Percentiles rank a stretch among this genome's conserved stretches.
These are phyloP conservation scores for Nasonia giraulti DNA, from an alignment of 1,140 invertebrate genomes.

Conservation along the genomic window DNA sequence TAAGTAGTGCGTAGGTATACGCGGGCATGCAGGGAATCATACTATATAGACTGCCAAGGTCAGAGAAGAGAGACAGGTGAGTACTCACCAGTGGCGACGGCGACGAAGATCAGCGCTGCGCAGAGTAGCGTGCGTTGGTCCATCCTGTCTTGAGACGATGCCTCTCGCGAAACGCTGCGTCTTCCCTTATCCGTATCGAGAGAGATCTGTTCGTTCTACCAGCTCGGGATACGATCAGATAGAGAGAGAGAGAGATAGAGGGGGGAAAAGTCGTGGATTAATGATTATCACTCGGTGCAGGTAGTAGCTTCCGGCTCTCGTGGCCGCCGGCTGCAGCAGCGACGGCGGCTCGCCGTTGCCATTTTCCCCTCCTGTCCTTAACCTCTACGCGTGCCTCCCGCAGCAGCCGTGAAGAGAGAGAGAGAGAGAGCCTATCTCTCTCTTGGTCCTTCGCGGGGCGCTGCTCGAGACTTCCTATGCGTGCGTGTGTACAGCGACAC, in stretches of 20 bases:
- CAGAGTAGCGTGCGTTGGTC: not conserved
- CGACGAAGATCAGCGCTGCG: conserved; percentile 5
- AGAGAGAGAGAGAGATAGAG: conserved; percentile 21
- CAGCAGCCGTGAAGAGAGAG: not conserved
- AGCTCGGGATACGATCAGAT: not conserved
- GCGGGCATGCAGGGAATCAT: no score
- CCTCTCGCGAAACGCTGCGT: not conserved
- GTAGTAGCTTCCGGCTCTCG: not conserved
- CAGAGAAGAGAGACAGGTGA: not conserved
- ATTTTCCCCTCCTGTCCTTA: conserved; percentile 25
- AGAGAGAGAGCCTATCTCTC: not conserved
- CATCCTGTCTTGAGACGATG: not conserved
- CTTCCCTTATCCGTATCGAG: not conserved
- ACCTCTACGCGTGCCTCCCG: conserved; percentile 13
- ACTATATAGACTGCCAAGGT: no score
- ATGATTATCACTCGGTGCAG: not conserved
- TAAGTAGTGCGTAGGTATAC: not conserved
- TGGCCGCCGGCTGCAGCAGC: not conserved
- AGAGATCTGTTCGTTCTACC: not conserved
- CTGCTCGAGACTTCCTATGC: not conserved
- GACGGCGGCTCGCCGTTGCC: conserved; percentile 27
- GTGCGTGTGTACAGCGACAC: not conserved
- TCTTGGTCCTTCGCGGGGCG: not conserved
- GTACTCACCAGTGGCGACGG: conserved; percentile 30
- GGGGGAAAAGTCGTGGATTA: not conserved